Evolutionary conservation across 2,113 vertebrate species (phyloP), one percentile per base, ranked within the genome.

Genomic region (Piprites chloris): DNA sequence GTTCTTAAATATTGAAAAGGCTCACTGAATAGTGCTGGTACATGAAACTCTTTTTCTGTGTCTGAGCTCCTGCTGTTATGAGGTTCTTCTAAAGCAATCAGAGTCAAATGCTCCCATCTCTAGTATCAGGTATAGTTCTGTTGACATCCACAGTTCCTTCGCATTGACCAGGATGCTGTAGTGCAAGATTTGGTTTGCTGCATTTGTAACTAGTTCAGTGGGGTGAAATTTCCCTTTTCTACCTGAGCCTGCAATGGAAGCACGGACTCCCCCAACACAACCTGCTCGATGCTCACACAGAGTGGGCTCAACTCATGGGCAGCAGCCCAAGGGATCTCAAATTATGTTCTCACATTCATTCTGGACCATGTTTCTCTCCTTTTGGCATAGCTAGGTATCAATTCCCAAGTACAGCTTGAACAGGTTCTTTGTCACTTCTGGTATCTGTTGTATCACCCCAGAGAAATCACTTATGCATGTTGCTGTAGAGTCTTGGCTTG

Each of bases 401-500:
- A 0, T 59, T 92, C 50, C 72, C 21, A n/a, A 74, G 20, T 14
- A 90, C 82, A 93, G 72, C 90, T 80, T 66, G 66, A 68, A 23
- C 46, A 42, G 72, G 47, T 67, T 74, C 82, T 74, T 49, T 80
- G 87, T 84, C 76, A 78, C 24, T 76, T 53, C 87, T 67, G 77
- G 15, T 87, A 21, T 84, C 72, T 65, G 65, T 44, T 75, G 56
- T 74, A 10, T 62, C 85, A 80, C 65, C 50, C 23, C 0, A 55
- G 76, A 94, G 88, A 75, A 89, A 56, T 67, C 37, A 53, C 55
- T 85, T 71, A 53, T 23, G 79, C 49, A 19, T 85, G 23, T 79
- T 30, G 55, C 76, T 81, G 63, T 59, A 23, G 12, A 49, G 63
- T n/a, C 78, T 74, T 77, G 66, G 47, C 91, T 77, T 7, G 14